phyloP scores from a whole-genome alignment of 30 jellyfish, hydroid and myxozoan species.

The Calvadosia cruxmelitensis region DNA sequence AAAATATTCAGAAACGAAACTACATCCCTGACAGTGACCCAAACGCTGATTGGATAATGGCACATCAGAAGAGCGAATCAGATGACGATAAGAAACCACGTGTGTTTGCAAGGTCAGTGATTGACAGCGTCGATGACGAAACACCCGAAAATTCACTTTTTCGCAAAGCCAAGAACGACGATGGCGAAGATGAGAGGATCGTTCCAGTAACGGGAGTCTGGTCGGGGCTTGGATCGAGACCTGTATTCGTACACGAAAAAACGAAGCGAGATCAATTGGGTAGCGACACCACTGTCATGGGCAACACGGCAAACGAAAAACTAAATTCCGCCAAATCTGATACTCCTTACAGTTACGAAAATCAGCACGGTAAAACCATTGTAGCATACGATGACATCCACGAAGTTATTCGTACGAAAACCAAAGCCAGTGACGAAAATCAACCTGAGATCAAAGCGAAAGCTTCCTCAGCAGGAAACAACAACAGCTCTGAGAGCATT shows the following conservation, averaged over 20 bases:
- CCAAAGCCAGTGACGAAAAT: constrained; percentile 1
- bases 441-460: too few species aligned
- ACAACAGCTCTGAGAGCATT: background rate
- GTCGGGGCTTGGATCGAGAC: constrained; percentile 89
- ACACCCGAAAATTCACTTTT: constrained; percentile 27
- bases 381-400: constrained; percentile 86
- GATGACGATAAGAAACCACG: background rate
- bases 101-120: constrained; percentile 13
- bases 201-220: constrained; percentile 60
- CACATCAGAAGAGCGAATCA: background rate
- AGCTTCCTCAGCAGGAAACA: background rate
- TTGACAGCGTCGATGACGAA: constrained; percentile 42
- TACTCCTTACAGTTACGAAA: constrained; percentile 7
- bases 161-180: background rate
- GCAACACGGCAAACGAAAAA: background rate
- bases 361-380: constrained; percentile 29
- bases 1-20: background rate
- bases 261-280: background rate
- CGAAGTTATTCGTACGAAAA: constrained; percentile 46
- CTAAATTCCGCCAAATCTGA: background rate
- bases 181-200: background rate
- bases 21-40: background rate
- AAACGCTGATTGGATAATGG: constrained; percentile 11
- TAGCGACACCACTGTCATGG: background rate
- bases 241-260: constrained; percentile 63